Evolutionary conservation across 2,888 invertebrate genomes (phyloP).

Genomic region (Pristionchus japonicus): DNA sequence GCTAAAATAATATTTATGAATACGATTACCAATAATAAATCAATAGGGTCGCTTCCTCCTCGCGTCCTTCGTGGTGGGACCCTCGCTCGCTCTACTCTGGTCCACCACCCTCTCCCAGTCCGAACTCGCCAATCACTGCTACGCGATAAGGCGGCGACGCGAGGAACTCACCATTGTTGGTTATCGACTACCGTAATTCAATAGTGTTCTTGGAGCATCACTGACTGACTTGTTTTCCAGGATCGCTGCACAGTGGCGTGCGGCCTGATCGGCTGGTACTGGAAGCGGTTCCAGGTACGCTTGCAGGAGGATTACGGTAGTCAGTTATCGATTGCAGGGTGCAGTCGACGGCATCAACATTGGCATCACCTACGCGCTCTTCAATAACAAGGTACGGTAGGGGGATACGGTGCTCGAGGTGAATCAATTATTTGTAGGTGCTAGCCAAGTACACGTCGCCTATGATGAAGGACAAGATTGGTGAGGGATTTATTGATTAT

Average conservation of each 20-base stretch:
- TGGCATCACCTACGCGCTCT: conserved; percentile 61
- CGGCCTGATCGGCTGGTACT: conserved; percentile 73
- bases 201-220: neutral
- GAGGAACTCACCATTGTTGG: conserved; percentile 60
- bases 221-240: conserved; percentile 49
- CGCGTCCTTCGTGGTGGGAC: conserved; percentile 64
- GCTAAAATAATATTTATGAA: no score
- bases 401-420: neutral
- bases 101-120: conserved; percentile 45
- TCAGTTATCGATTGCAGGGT: conserved; percentile 56
- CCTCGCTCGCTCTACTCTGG: conserved; percentile 54
- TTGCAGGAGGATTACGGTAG: neutral
- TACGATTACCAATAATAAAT: no score
- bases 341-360: conserved; percentile 72
- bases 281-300: conserved; percentile 65
- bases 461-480: conserved; percentile 52
- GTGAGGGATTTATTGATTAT: neutral
- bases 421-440: conserved; percentile 49
- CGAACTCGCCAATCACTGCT: conserved; percentile 64
- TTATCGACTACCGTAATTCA: neutral
- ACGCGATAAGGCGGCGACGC: conserved; percentile 63
- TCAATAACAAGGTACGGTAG: conserved; percentile 54
- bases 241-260: conserved; percentile 65
- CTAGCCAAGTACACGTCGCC: conserved; percentile 61
- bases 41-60: conserved; percentile 67